Percentiles rank a stretch among this genome's conserved stretches.
Conservation (phyloP, 2,888 invertebrate genomes). For the Brachylomia viminalis region DNA sequence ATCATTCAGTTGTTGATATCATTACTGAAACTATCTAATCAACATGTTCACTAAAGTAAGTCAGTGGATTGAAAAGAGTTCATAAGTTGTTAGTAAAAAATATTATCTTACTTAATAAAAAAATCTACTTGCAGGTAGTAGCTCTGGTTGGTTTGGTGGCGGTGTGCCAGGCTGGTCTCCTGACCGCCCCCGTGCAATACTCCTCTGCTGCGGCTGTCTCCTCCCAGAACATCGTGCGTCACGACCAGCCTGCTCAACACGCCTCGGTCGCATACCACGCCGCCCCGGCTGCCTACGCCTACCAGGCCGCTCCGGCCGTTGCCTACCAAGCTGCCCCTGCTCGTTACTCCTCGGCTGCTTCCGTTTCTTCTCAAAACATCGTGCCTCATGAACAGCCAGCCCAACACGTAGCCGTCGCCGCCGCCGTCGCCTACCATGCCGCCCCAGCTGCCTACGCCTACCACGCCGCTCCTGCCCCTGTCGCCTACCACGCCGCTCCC, state of each 20-base stretch:
- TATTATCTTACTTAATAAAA: background rate
- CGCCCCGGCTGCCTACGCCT: constrained; percentile 58
- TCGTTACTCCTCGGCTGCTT: constrained; percentile 72
- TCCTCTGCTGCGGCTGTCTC: constrained; percentile 75
- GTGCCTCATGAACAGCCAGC: constrained; percentile 75
- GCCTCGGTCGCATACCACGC: too few species aligned
- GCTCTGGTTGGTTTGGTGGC: constrained; percentile 72
- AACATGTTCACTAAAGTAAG: constrained; percentile 63
- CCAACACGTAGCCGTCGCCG: constrained; percentile 64
- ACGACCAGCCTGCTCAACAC: constrained; percentile 67
- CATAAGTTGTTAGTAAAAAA: background rate
- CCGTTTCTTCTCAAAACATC: constrained; percentile 75
- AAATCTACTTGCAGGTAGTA: constrained; percentile 57
- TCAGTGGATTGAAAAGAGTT: background rate
- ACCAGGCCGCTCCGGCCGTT: too few species aligned
- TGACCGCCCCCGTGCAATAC: constrained; percentile 75
- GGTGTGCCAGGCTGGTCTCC: constrained; percentile 71
- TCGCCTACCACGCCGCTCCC: constrained; percentile 31
- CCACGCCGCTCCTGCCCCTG: constrained; percentile 43
- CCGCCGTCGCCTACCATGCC: constrained; percentile 56
- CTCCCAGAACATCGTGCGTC: constrained; percentile 73
- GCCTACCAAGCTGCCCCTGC: constrained; percentile 32
- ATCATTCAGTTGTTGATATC: constrained; percentile 58
- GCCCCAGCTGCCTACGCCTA: constrained; percentile 61
- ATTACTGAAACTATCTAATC: constrained; percentile 43